Evolutionary conservation across 2,888 invertebrate species (phyloP).

Genomic region (Rhagophthalmus giganteus): DNA sequence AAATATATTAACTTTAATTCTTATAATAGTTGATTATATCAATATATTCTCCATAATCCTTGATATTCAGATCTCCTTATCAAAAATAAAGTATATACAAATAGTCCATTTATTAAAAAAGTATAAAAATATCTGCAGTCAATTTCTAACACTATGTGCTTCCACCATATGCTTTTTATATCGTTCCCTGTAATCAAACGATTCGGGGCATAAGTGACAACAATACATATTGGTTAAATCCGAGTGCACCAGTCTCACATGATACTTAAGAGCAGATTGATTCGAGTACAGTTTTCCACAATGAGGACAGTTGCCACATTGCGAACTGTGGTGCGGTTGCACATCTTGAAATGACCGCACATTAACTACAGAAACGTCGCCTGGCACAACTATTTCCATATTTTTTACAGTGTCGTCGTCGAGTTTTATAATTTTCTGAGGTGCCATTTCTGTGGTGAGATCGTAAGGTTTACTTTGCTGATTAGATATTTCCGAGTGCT

Average conservation of each 20-base stretch:
- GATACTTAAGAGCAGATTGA: slow-evolving; percentile 71
- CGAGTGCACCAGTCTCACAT: slow-evolving; percentile 69
- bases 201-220: slow-evolving; percentile 70
- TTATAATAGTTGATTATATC: no score
- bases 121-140: slow-evolving; percentile 35
- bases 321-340: slow-evolving; percentile 52
- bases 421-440: slow-evolving; percentile 10
- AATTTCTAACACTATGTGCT: slow-evolving; percentile 66
- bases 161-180: slow-evolving; percentile 73
- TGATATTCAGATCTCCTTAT: no score
- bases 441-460: slow-evolving; percentile 4
- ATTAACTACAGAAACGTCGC: slow-evolving; percentile 16
- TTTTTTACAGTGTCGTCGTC: slow-evolving; percentile 15
- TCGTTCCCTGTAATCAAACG: slow-evolving; percentile 69
- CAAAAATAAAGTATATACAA: no score
- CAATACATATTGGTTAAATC: slow-evolving; percentile 69
- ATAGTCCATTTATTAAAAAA: slow-evolving; percentile 32
- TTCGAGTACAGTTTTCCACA: slow-evolving; percentile 71
- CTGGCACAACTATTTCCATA: slow-evolving; percentile 12
- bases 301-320: slow-evolving; percentile 68
- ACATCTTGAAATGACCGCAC: slow-evolving; percentile 7
- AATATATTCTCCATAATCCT: no score
- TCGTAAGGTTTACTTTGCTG: slow-evolving; percentile 8
- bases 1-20: no score
- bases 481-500: slow-evolving; percentile 4